These are phyloP conservation scores for Podarcis muralis DNA, from an alignment of 2,113 vertebrate species.

Conservation along the genomic window DNA sequence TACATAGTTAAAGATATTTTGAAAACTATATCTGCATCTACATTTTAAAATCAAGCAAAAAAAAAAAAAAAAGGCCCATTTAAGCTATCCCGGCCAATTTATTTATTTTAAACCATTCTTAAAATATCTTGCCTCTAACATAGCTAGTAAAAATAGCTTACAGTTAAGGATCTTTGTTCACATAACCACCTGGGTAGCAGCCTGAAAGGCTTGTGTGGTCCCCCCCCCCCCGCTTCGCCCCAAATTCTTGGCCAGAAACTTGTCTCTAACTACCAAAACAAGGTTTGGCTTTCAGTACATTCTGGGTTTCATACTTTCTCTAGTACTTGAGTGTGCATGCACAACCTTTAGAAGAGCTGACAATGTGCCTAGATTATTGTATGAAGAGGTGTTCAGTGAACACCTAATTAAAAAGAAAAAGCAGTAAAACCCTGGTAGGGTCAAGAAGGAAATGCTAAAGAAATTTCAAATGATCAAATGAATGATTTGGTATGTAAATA, in stretches of 20 bases:
- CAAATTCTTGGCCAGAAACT: background rate
- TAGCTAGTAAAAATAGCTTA: background rate
- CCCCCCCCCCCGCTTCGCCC: background rate
- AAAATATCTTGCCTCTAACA: background rate
- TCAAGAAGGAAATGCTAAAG: background rate
- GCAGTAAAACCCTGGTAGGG: background rate
- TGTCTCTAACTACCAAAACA: background rate
- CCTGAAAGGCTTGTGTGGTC: background rate
- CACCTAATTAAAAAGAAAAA: background rate
- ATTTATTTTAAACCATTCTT: background rate
- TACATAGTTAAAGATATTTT: background rate
- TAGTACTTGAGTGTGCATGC: background rate
- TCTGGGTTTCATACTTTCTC: background rate
- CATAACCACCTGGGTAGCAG: background rate
- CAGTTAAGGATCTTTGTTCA: background rate
- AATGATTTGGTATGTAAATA: too few relatives aligned
- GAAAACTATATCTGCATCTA: background rate
- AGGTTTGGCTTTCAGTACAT: background rate
- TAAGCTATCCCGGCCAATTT: background rate
- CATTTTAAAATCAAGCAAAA: background rate
- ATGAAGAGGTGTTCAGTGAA: background rate
- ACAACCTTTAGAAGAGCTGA: background rate
- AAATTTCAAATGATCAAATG: conserved; percentile 1
- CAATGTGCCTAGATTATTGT: background rate
- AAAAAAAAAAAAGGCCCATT: too few relatives aligned